phyloP scores from a whole-genome alignment of 2,888 invertebrate species.

The Amphiduros pacificus region DNA sequence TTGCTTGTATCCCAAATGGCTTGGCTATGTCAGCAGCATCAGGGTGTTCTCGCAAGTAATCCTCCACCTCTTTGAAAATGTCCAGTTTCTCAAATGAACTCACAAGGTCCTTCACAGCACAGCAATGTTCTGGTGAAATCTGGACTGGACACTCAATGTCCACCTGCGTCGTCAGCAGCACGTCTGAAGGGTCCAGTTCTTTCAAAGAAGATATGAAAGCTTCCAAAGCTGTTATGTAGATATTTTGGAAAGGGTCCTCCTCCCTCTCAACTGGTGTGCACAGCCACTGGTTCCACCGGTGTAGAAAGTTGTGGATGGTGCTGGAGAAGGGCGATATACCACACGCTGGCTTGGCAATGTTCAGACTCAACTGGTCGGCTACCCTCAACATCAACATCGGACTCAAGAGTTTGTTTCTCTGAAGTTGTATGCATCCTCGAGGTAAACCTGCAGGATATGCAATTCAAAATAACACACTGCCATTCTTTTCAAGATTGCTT shows the following conservation, averaged over 20 bases:
- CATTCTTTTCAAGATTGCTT: too few relatives aligned
- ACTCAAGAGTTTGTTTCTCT: neutral
- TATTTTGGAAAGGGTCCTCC: too few relatives aligned
- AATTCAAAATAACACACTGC: too few relatives aligned
- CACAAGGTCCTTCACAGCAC: conserved; percentile 27
- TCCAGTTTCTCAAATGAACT: conserved; percentile 26
- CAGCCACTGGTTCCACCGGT: conserved; percentile 12
- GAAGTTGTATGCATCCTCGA: neutral
- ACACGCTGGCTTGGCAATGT: neutral
- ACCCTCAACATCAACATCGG: conserved; percentile 28
- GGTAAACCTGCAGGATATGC: too few relatives aligned
- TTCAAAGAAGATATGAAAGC: neutral
- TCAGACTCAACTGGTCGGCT: conserved; percentile 4
- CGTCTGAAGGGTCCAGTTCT: conserved; percentile 5
- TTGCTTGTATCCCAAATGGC: neutral
- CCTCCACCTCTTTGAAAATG: conserved; percentile 18
- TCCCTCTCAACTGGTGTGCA: neutral
- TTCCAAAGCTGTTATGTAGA: conserved; percentile 1
- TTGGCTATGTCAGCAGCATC: neutral
- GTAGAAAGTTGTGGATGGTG: neutral
- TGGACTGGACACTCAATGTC: conserved; percentile 28
- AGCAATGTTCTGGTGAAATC: conserved; percentile 24
- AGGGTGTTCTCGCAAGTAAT: neutral
- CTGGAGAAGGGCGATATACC: neutral
- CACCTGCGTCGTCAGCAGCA: conserved; percentile 30